These are phyloP conservation scores for Lanius ludovicianus DNA, from an alignment of 2,113 vertebrate genomes.

Conservation along the genomic window DNA sequence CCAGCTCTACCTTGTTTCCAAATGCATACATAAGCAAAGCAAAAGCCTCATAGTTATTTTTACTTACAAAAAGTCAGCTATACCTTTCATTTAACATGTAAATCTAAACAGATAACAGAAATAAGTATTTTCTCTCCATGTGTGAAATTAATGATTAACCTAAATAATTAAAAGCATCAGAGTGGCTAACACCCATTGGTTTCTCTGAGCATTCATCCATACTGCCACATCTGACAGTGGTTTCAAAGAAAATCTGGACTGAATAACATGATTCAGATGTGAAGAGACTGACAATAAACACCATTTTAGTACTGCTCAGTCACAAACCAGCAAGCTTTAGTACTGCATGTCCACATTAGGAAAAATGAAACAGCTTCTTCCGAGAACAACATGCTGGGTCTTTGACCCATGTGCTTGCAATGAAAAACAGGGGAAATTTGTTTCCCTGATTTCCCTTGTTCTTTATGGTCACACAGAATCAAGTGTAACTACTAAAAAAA, in stretches of 20 bases:
- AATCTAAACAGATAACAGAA: conserved; percentile 13
- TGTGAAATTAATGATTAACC: conserved; percentile 25
- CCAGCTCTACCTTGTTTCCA: not conserved
- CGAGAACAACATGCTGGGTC: not conserved
- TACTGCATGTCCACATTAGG: conserved; percentile 41
- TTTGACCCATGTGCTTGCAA: conserved; percentile 11
- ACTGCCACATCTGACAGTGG: conserved; percentile 29
- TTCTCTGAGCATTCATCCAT: conserved; percentile 42
- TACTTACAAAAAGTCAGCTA: not conserved
- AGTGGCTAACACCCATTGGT: not conserved
- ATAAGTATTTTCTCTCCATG: not conserved
- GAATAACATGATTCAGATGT: conserved; percentile 69
- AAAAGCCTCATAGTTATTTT: not conserved
- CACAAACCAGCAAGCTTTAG: conserved; percentile 51
- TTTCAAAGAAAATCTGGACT: conserved; percentile 70
- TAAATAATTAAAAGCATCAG: conserved; percentile 32
- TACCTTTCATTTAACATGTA: not conserved
- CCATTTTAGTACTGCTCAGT: conserved; percentile 50
- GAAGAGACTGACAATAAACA: conserved; percentile 62
- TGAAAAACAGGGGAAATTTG: conserved; percentile 16
- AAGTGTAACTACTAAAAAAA: not conserved
- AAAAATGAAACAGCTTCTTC: conserved; percentile 57
- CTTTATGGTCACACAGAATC: not conserved
- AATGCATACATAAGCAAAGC: not conserved
- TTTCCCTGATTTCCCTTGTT: not conserved